phyloP scores from a whole-genome alignment of 1,140 invertebrate genomes.

The Brachionus koreanus region DNA sequence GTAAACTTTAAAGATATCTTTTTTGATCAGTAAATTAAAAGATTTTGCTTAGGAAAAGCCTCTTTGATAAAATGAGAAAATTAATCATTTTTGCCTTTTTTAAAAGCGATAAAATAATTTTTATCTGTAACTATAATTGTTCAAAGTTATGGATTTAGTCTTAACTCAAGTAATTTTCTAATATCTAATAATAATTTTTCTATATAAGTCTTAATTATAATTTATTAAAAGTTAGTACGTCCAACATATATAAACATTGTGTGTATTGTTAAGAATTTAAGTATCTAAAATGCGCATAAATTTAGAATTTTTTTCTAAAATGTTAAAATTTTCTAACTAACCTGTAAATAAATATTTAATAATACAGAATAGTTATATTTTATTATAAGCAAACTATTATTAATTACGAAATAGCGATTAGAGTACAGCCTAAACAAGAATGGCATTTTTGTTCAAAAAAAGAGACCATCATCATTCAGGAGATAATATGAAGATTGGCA shows the following conservation, averaged over 20 bases:
- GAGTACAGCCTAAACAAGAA: background rate
- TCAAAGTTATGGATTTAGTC: background rate
- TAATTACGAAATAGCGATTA: background rate
- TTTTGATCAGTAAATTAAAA: background rate
- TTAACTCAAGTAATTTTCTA: background rate
- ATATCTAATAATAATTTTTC: background rate
- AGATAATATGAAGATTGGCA: conserved; percentile 29
- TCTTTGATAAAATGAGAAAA: background rate
- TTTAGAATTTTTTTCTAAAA: background rate
- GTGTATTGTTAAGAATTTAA: background rate
- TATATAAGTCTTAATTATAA: background rate
- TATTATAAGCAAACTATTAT: background rate
- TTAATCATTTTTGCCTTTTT: background rate
- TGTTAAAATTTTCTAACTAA: background rate
- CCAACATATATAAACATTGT: background rate
- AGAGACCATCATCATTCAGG: background rate
- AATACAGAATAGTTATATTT: background rate
- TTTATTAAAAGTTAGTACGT: background rate
- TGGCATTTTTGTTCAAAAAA: conserved; percentile 24
- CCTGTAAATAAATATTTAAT: conserved; percentile 12
- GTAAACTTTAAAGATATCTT: background rate
- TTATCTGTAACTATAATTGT: background rate
- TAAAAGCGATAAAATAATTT: background rate
- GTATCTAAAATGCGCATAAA: conserved; percentile 4
- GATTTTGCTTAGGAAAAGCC: background rate